Evolutionary conservation across 2,888 invertebrate genomes (phyloP).

Genomic region (Pterostichus madidus): DNA sequence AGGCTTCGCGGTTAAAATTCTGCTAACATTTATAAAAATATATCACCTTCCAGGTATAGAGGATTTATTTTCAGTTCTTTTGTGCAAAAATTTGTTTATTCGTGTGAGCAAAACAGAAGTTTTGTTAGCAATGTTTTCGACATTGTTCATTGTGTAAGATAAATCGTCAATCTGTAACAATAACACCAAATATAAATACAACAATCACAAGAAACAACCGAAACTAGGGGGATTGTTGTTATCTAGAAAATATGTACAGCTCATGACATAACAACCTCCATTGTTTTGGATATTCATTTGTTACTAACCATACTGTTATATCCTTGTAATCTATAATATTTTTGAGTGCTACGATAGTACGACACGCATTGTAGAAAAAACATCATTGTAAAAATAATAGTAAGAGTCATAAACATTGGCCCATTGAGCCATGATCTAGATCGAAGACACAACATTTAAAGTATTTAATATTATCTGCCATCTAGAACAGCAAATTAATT

Average conservation of each 20-base stretch:
- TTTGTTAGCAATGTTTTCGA: slow-evolving; percentile 73
- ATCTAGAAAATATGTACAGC: neutral
- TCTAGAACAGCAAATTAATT: slow-evolving; percentile 43
- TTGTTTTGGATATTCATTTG: neutral
- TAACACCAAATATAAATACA: neutral
- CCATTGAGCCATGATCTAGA: slow-evolving; percentile 71
- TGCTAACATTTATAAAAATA: slow-evolving; percentile 46
- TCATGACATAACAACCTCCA: too few relatives aligned
- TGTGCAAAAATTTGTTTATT: slow-evolving; percentile 56
- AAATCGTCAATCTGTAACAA: slow-evolving; percentile 76
- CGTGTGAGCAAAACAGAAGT: slow-evolving; percentile 54
- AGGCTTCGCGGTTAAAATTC: slow-evolving; percentile 42
- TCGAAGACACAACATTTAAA: slow-evolving; percentile 71
- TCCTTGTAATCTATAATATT: slow-evolving; percentile 76
- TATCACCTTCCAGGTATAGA: slow-evolving; percentile 44
- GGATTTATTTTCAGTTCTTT: slow-evolving; percentile 40
- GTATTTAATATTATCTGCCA: slow-evolving; percentile 68
- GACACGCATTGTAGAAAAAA: slow-evolving; percentile 77
- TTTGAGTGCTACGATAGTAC: slow-evolving; percentile 77
- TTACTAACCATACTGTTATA: slow-evolving; percentile 77
- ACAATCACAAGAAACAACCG: neutral
- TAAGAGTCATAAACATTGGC: slow-evolving; percentile 71
- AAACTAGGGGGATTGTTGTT: too few relatives aligned
- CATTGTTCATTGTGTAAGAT: slow-evolving; percentile 74
- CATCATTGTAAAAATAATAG: slow-evolving; percentile 72